These are phyloP conservation scores for Clusia tigrina DNA, from an alignment of 2,888 invertebrate species.

Conservation along the genomic window DNA sequence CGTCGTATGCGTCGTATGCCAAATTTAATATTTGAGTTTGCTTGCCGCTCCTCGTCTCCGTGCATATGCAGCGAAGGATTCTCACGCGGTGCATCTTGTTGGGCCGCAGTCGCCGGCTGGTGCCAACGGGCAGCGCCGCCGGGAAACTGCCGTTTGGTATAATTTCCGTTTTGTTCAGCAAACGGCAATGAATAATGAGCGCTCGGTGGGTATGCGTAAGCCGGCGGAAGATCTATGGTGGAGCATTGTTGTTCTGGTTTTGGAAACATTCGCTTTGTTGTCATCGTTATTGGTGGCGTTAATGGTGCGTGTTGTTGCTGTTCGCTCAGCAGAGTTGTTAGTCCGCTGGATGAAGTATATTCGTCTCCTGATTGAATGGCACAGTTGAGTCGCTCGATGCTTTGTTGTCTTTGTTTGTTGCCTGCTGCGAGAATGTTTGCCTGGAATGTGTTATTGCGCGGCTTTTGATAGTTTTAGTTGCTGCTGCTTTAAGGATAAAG, in stretches of 20 bases:
- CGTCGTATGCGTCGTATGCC: constrained; percentile 46
- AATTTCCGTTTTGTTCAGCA: constrained; percentile 16
- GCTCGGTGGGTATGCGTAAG: background rate
- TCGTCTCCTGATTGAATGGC: no score
- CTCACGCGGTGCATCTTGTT: background rate
- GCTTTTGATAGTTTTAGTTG: no score
- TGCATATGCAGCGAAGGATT: background rate
- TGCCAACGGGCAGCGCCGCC: constrained; percentile 15
- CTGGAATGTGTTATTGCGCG: no score
- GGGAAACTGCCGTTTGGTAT: constrained; percentile 29
- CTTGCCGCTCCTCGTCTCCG: background rate
- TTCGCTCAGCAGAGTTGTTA: no score
- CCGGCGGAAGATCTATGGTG: no score
- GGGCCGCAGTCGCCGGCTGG: background rate
- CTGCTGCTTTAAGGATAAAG: no score
- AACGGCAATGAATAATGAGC: background rate
- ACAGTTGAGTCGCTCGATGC: no score
- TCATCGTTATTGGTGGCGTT: background rate
- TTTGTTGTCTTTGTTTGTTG: no score
- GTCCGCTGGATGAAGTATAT: no score
- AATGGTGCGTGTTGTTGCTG: no score
- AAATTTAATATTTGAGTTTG: constrained; percentile 31
- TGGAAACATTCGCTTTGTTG: background rate
- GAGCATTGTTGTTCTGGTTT: background rate
- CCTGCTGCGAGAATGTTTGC: no score